Conservation (phyloP, 2,888 invertebrate species). For the Magallana nippona region DNA sequence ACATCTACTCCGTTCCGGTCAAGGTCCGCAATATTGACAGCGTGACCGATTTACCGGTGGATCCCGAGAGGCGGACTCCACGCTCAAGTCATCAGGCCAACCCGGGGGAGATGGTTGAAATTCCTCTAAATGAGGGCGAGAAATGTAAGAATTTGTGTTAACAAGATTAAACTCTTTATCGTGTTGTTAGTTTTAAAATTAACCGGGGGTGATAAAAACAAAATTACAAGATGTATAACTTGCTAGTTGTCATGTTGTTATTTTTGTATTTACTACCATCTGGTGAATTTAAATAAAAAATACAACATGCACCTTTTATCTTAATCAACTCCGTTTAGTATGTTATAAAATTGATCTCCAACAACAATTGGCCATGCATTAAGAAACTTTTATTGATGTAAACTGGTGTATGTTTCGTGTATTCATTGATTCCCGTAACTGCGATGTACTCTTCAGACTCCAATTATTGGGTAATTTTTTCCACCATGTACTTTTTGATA, state of each 20-base stretch:
- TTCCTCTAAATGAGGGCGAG: background rate
- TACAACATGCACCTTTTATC: too few species aligned
- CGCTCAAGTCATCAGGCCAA: background rate
- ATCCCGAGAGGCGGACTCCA: background rate
- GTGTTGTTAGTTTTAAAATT: too few species aligned
- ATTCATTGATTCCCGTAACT: background rate
- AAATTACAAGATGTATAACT: too few species aligned
- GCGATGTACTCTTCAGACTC: background rate
- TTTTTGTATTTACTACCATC: too few species aligned
- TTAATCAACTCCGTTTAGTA: too few species aligned
- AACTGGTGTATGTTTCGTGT: background rate
- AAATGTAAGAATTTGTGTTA: background rate
- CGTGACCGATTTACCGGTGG: conserved; percentile 5
- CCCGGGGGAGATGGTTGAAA: conserved; percentile 7
- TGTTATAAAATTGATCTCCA: too few species aligned
- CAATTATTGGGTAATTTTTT: background rate
- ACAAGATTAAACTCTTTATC: too few species aligned
- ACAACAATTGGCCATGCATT: too few species aligned
- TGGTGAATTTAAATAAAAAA: too few species aligned
- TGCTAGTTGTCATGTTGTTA: too few species aligned
- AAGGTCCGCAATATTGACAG: background rate
- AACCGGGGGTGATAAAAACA: too few species aligned
- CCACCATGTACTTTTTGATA: background rate
- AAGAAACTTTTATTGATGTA: too few species aligned
- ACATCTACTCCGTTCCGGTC: background rate